These are phyloP conservation scores for Cheilosia pagana DNA, from an alignment of 2,888 invertebrate species.

Conservation along the genomic window DNA sequence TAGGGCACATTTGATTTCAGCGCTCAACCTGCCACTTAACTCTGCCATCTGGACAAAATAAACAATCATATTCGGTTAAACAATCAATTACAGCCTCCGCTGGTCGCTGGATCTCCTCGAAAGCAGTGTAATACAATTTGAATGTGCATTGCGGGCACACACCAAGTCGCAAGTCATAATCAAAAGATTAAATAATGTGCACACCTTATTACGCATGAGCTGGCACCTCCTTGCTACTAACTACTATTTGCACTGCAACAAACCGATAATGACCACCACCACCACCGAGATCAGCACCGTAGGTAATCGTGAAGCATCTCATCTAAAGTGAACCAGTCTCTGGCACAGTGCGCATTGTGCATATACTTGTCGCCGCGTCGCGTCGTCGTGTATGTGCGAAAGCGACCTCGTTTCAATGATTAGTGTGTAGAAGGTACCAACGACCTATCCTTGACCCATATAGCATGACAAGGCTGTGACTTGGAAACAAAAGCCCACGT, in stretches of 20 bases:
- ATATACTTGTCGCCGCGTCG: conserved; percentile 16
- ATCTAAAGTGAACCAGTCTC: conserved; percentile 67
- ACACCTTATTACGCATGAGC: conserved; percentile 71
- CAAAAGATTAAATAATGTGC: conserved; percentile 69
- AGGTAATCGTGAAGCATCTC: conserved; percentile 64
- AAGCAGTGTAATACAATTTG: neutral
- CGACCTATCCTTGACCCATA: conserved; percentile 75
- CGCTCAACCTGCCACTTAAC: conserved; percentile 27
- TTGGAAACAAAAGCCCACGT: conserved; percentile 72
- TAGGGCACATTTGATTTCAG: too few species aligned
- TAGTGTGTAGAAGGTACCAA: conserved; percentile 74
- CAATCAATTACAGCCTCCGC: conserved; percentile 34
- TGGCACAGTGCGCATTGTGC: conserved; percentile 22
- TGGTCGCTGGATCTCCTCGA: neutral
- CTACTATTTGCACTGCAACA: neutral
- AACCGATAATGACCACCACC: conserved; percentile 14
- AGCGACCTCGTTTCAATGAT: conserved; percentile 73
- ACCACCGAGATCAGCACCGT: conserved; percentile 39
- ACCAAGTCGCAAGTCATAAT: conserved; percentile 51
- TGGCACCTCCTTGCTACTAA: conserved; percentile 44
- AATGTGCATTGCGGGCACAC: conserved; percentile 11
- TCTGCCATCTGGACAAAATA: neutral
- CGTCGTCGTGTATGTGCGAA: conserved; percentile 50
- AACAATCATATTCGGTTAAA: conserved; percentile 49
- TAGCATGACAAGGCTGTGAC: conserved; percentile 68